Base-by-base conservation (phyloP, 2,113 vertebrate genomes). In the Galemys pyrenaicus region DNA sequence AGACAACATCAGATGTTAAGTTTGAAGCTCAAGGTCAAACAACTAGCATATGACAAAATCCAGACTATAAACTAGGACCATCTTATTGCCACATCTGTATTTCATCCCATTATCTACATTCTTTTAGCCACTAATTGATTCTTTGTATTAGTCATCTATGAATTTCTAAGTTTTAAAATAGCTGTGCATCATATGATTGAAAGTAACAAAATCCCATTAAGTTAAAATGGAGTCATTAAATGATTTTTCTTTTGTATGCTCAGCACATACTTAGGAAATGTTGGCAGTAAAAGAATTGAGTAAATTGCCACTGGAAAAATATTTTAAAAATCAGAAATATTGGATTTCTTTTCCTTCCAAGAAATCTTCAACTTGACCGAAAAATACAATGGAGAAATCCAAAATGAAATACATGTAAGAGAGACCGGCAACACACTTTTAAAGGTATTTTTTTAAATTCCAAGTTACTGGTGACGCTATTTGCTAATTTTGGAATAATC, bases 101-200 rank as follows among this genome's bases (percentile, higher is more conserved):
- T 87, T 60, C 60, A n/a, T 82, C 67, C 10, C 4, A 24, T 68
- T 91, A 87, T 64, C 62, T 87, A 68, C 10, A 3, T 74, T 85
- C 35, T 89, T 86, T 89, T 11, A 85, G 78, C 24, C 22, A 94
- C 56, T 78, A 68, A 64, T 41, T 73, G 71, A 73, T 30, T 62
- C 84, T 93, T 93, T 68, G 5, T 68, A 67, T 75, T 68, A 87
- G 32, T 79, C 64, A 87, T 22, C 39, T 49, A 46, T 46, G 65
- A 90, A 49, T 58, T 32, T 85, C 65, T 54, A 77, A 65, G 58
- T 87, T 94, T 83, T 83, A 81, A 94, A 91, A 70, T 2, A 58
- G 51, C 28, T 75, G 49, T 65, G 26, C 41, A 51, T 51, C 20
- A 0, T 20, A 17, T 64, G 46, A 11, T 7, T 94, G 67, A 92